These are phyloP conservation scores for Strigops habroptila DNA, from an alignment of 2,113 vertebrate species.

Conservation along the genomic window DNA sequence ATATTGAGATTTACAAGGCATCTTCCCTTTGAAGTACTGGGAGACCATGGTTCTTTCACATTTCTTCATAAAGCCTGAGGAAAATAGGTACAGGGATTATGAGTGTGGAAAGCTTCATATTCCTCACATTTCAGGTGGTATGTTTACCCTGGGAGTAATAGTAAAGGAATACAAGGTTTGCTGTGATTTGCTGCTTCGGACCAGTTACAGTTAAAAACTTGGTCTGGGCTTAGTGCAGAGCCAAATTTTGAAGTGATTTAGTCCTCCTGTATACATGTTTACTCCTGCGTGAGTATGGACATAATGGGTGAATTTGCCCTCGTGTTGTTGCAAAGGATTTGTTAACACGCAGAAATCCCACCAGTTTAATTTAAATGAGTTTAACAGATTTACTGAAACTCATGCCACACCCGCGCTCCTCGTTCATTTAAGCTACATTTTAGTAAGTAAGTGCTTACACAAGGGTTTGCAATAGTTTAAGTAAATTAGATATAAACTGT, in stretches of 20 bases:
- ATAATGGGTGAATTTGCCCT: neutral
- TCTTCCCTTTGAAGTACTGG: constrained; percentile 26
- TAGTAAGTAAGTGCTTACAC: neutral
- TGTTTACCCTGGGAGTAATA: neutral
- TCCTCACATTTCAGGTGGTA: neutral
- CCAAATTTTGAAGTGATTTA: neutral
- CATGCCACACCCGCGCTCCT: neutral
- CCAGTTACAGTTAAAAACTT: neutral
- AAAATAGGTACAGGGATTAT: neutral
- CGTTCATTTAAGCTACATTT: neutral
- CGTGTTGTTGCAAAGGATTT: neutral
- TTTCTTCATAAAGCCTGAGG: neutral
- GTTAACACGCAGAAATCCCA: neutral
- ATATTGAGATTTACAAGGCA: constrained; percentile 19
- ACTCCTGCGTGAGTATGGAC: neutral
- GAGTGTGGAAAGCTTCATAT: neutral
- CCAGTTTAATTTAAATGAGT: neutral
- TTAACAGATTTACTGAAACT: constrained; percentile 16
- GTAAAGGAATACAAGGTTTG: neutral
- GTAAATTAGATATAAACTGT: constrained; percentile 3
- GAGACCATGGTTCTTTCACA: neutral
- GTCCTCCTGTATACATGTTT: neutral
- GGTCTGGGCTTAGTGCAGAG: neutral
- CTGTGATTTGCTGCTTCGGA: neutral
- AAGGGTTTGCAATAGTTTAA: constrained; percentile 12